Conservation (phyloP, 1,140 invertebrate species). For the Drosophila ironensis region DNA sequence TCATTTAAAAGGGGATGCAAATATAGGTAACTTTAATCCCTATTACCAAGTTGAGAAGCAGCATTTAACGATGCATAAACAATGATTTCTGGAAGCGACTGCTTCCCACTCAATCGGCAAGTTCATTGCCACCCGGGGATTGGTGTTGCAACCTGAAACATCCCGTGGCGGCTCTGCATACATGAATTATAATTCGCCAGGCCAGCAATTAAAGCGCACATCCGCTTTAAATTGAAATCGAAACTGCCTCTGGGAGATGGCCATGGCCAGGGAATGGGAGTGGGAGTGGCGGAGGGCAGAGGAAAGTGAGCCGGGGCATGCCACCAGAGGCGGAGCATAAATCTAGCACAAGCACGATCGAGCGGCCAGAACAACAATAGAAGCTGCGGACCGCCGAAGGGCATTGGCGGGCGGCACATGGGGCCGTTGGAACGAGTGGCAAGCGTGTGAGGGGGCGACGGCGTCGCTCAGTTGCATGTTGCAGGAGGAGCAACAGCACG, state of each 20-base stretch:
- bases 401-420: slow-evolving; percentile 11
- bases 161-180: slow-evolving; percentile 22
- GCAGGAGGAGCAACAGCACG: slow-evolving; percentile 51
- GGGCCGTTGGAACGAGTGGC: neutral
- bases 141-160: slow-evolving; percentile 42
- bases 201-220: slow-evolving; percentile 63
- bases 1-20: too few species aligned
- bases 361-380: slow-evolving; percentile 71
- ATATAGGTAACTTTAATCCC: too few species aligned
- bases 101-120: slow-evolving; percentile 41
- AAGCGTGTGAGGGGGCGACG: slow-evolving; percentile 27
- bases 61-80: neutral
- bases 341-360: slow-evolving; percentile 77
- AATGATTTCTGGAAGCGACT: slow-evolving; percentile 1
- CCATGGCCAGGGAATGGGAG: too few species aligned
- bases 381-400: slow-evolving; percentile 11
- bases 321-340: slow-evolving; percentile 64
- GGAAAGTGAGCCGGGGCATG: neutral
- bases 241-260: slow-evolving; percentile 48
- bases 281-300: neutral
- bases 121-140: slow-evolving; percentile 55
- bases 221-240: slow-evolving; percentile 75
- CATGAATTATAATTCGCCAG: slow-evolving; percentile 58
- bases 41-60: neutral
- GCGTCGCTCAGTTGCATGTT: slow-evolving; percentile 38